These are phyloP conservation scores for Nycticryphes semicollaris DNA, from an alignment of 2,113 vertebrate species.

Conservation along the genomic window DNA sequence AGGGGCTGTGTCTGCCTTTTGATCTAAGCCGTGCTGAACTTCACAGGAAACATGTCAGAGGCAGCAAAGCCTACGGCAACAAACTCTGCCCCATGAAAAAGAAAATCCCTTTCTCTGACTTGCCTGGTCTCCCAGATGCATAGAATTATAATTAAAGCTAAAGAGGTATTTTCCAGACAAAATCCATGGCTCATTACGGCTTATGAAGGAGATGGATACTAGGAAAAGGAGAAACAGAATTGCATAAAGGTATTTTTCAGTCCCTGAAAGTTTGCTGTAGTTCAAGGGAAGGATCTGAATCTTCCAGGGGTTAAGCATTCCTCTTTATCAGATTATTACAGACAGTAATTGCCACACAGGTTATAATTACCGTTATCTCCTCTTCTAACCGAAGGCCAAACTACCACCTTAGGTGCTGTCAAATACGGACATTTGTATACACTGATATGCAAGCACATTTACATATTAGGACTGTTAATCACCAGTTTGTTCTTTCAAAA, in stretches of 20 bases:
- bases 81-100: background rate
- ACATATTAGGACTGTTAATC: background rate
- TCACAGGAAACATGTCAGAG: background rate
- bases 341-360: background rate
- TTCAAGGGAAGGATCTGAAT: background rate
- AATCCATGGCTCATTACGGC: background rate
- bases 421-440: background rate
- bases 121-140: background rate
- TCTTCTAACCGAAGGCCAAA: background rate
- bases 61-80: slow-evolving; percentile 16
- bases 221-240: background rate
- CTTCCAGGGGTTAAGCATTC: background rate
- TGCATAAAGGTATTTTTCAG: background rate
- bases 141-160: background rate
- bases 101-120: background rate
- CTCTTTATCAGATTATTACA: background rate
- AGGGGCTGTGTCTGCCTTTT: background rate
- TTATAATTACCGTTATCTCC: background rate
- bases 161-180: background rate
- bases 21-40: background rate
- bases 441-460: background rate
- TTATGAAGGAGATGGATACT: background rate
- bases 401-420: background rate
- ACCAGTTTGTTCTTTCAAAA: background rate
- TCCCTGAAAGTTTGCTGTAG: background rate